Evolutionary conservation across 1,140 invertebrate species (phyloP).

Genomic region (Eufriesea mexicana): DNA sequence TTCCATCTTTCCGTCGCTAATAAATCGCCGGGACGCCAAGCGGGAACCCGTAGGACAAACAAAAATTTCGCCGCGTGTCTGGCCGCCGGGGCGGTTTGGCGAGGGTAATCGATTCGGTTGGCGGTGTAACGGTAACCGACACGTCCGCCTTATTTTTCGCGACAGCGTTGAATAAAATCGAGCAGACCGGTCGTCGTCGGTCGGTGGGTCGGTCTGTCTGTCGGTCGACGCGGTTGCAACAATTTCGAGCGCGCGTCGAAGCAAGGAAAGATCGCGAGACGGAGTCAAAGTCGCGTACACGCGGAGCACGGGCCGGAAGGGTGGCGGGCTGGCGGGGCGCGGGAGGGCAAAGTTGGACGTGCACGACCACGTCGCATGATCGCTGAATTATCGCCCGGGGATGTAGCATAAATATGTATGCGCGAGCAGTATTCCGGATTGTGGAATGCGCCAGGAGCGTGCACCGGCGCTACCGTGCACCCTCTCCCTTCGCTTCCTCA

Average conservation of each 20-base stretch:
- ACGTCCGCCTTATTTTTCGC: constrained; percentile 42
- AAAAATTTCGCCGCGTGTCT: constrained; percentile 13
- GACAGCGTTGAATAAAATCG: constrained; percentile 49
- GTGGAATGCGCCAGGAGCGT: constrained; percentile 76
- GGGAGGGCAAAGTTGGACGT: constrained; percentile 56
- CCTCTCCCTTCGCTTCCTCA: not conserved
- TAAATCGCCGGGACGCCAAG: constrained; percentile 12
- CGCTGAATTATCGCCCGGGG: constrained; percentile 77
- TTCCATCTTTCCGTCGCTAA: not conserved
- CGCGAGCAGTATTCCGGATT: constrained; percentile 74
- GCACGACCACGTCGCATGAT: constrained; percentile 76
- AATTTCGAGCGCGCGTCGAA: constrained; percentile 43
- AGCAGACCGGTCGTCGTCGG: not conserved
- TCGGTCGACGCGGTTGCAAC: constrained; percentile 5
- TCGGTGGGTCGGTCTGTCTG: not conserved
- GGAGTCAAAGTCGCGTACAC: constrained; percentile 37
- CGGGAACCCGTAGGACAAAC: constrained; percentile 20
- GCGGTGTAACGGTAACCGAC: constrained; percentile 24
- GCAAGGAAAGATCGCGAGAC: constrained; percentile 43
- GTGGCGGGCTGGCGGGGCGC: not conserved
- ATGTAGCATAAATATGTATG: constrained; percentile 80
- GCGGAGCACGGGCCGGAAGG: not conserved
- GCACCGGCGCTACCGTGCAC: constrained; percentile 46
- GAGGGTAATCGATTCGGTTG: constrained; percentile 35
- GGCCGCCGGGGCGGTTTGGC: not conserved